Conservation (phyloP, 2,888 invertebrate species). For the Stenchaetothrips biformis region DNA sequence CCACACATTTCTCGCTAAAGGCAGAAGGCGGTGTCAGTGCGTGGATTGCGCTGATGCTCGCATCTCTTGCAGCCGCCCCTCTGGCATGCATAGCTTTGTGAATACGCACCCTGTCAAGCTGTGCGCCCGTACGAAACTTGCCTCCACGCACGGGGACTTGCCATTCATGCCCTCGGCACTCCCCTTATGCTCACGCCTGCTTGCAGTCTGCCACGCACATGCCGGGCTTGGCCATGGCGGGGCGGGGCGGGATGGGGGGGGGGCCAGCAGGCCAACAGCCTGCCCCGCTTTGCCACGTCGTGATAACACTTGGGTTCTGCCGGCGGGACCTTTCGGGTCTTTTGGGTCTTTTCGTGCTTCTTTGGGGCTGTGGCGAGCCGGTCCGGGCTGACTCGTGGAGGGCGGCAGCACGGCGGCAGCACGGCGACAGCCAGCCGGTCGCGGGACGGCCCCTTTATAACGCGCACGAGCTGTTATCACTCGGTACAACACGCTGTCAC, state of each 20-base stretch:
- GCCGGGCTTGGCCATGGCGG: background rate
- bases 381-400: background rate
- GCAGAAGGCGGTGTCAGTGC: no score
- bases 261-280: no score
- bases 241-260: background rate
- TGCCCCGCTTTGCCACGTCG: background rate
- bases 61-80: no score
- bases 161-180: background rate
- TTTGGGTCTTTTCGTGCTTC: no score
- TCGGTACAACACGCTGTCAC: background rate
- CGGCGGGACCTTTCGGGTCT: background rate
- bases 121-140: no score
- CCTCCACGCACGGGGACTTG: no score
- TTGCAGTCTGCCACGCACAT: slow-evolving; percentile 4
- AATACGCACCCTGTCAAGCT: no score
- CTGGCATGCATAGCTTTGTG: no score
- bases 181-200: background rate
- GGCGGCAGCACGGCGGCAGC: no score
- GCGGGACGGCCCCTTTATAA: background rate
- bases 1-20: no score
- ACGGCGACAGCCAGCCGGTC: background rate
- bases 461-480: background rate
- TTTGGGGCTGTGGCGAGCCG: no score
- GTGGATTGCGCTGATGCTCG: no score
- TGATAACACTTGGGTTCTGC: background rate